These are phyloP conservation scores for Scrobipalpa costella DNA, from an alignment of 2,888 invertebrate species.

Conservation along the genomic window DNA sequence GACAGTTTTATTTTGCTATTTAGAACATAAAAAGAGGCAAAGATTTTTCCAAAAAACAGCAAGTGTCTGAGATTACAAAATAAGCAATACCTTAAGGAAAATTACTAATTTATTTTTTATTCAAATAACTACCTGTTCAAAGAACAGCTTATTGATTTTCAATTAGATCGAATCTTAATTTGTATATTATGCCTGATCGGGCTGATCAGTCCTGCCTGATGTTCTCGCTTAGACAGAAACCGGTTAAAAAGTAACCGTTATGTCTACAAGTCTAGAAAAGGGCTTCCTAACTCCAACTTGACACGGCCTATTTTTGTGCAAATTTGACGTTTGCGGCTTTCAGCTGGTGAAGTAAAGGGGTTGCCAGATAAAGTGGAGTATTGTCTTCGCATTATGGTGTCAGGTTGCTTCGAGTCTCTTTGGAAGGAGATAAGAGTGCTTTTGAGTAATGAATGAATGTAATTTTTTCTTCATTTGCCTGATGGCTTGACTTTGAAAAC, in stretches of 20 bases:
- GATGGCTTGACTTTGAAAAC: background rate
- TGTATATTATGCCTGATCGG: no score
- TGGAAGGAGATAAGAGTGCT: constrained; percentile 3
- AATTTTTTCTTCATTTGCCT: constrained; percentile 1
- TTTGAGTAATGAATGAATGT: background rate
- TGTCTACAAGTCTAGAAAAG: constrained; percentile 32
- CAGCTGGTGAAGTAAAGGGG: constrained; percentile 30
- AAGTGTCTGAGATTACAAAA: no score
- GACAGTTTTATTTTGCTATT: no score
- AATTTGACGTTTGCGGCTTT: constrained; percentile 67
- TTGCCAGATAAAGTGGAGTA: constrained; percentile 17
- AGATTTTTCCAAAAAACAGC: no score
- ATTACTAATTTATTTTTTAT: no score
- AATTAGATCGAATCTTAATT: no score
- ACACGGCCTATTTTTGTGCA: constrained; percentile 72
- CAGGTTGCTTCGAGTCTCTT: background rate
- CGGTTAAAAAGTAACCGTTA: background rate
- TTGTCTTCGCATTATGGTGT: constrained; percentile 15
- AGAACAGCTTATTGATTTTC: no score
- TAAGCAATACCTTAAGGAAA: no score
- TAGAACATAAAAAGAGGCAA: no score
- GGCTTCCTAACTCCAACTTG: constrained; percentile 72
- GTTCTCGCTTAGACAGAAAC: no score
- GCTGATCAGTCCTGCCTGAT: no score
- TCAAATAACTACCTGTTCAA: no score